Conservation (phyloP, 92 coral and sea anemone genomes). For the Phenganax stokvisi region DNA sequence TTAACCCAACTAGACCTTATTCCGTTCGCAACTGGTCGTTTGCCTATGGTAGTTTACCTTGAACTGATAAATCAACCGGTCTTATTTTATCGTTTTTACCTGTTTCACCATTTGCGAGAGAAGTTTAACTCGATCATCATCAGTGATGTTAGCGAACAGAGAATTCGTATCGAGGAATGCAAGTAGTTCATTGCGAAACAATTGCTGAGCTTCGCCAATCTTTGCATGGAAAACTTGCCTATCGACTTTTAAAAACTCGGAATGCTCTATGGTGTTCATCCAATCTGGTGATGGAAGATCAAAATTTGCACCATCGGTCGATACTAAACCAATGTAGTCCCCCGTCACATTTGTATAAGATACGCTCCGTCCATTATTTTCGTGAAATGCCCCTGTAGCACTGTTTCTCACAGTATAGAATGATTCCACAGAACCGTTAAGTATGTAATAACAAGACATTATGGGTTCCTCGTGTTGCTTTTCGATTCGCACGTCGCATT, state of each 20-base stretch:
- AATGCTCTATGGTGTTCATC: conserved; percentile 63
- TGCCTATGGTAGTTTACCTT: not conserved
- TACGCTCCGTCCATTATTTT: conserved; percentile 49
- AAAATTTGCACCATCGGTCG: conserved; percentile 77
- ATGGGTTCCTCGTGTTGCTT: conserved; percentile 56
- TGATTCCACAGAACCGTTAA: conserved; percentile 84
- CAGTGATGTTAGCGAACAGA: conserved; percentile 53
- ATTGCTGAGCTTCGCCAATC: conserved; percentile 63
- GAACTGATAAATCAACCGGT: not conserved
- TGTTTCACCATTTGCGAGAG: conserved; percentile 77
- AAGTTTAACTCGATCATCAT: conserved; percentile 61
- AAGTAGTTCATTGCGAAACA: conserved; percentile 69
- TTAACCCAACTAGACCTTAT: no score
- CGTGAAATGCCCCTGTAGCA: conserved; percentile 3
- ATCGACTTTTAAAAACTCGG: conserved; percentile 81
- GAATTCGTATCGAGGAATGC: conserved; percentile 53
- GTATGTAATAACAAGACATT: conserved; percentile 81
- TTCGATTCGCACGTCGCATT: conserved; percentile 52
- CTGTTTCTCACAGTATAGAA: conserved; percentile 61
- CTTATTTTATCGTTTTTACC: conserved; percentile 39
- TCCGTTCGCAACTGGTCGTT: not conserved
- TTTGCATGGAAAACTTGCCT: conserved; percentile 71
- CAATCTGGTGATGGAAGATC: conserved; percentile 84
- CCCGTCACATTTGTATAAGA: conserved; percentile 90
- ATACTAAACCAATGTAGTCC: conserved; percentile 78